Percentiles rank a stretch among this genome's conserved stretches.
phyloP scores from a whole-genome alignment of 2,113 vertebrate species.

The Balaeniceps rex region DNA sequence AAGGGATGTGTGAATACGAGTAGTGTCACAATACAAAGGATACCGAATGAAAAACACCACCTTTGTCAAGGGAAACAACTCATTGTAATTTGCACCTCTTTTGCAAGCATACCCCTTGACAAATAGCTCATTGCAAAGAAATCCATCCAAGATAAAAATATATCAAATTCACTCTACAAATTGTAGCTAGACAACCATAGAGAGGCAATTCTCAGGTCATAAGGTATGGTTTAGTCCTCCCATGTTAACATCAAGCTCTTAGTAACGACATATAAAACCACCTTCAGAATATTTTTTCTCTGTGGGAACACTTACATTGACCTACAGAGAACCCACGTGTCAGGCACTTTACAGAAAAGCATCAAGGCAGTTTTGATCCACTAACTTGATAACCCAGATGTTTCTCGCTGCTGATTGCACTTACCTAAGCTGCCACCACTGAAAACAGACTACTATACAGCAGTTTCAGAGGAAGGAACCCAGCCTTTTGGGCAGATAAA shows the following conservation, averaged over 20 bases:
- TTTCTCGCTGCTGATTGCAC: neutral
- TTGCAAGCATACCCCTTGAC: constrained; percentile 72
- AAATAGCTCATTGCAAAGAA: constrained; percentile 34
- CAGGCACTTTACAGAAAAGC: neutral
- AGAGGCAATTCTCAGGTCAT: neutral
- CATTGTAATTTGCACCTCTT: constrained; percentile 84
- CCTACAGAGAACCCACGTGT: neutral
- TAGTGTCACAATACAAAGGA: constrained; percentile 76
- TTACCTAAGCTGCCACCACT: neutral
- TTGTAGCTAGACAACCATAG: neutral
- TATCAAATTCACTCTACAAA: neutral
- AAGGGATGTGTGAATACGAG: constrained; percentile 80
- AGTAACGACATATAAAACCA: neutral
- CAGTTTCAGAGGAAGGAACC: neutral
- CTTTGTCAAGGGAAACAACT: constrained; percentile 66
- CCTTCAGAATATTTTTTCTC: neutral
- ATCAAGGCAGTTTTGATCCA: neutral
- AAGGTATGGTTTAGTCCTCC: neutral
- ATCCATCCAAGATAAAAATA: neutral
- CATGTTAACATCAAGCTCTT: neutral
- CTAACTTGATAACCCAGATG: neutral
- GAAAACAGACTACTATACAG: neutral
- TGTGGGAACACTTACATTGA: neutral
- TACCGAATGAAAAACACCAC: constrained; percentile 68
- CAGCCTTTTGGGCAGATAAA: neutral